Evolutionary conservation across 1,140 invertebrate genomes (phyloP).

Genomic region (Drosophila mojavensis): DNA sequence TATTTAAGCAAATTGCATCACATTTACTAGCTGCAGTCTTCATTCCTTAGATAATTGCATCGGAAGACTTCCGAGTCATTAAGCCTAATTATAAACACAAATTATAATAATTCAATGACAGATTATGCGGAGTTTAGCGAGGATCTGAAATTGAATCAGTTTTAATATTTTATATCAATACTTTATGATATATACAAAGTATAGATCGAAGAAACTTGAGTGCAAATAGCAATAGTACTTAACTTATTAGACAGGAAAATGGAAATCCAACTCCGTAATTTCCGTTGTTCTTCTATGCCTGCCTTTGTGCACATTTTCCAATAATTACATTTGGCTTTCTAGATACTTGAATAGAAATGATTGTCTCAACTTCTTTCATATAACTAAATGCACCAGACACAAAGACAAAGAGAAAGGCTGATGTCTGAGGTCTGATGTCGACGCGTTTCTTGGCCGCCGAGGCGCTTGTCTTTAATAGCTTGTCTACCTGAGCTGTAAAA

Average conservation of each 20-base stretch:
- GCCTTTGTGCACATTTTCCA: slow-evolving; percentile 36
- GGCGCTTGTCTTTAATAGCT: slow-evolving; percentile 13
- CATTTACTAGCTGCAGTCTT: background rate
- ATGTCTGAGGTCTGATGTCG: slow-evolving; percentile 35
- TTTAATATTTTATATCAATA: no score
- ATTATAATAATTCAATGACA: no score
- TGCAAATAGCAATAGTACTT: background rate
- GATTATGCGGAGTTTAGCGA: no score
- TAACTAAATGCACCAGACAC: slow-evolving; percentile 34
- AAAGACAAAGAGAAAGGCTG: slow-evolving; percentile 65
- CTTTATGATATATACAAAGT: no score
- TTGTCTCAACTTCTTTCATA: slow-evolving; percentile 16
- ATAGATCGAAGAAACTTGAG: no score
- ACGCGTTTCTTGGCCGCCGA: slow-evolving; percentile 9
- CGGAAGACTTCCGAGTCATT: no score
- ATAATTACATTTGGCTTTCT: slow-evolving; percentile 54
- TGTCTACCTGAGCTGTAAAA: background rate
- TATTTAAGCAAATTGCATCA: no score
- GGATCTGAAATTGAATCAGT: no score
- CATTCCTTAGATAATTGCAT: background rate
- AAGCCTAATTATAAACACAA: no score
- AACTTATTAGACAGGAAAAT: slow-evolving; percentile 21
- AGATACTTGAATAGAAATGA: slow-evolving; percentile 36
- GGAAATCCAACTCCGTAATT: slow-evolving; percentile 44
- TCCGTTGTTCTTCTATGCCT: slow-evolving; percentile 10